Percentiles rank a stretch among this genome's conserved stretches.
Conservation (phyloP, 2,888 invertebrate genomes). For the Drosophila barbarae region DNA sequence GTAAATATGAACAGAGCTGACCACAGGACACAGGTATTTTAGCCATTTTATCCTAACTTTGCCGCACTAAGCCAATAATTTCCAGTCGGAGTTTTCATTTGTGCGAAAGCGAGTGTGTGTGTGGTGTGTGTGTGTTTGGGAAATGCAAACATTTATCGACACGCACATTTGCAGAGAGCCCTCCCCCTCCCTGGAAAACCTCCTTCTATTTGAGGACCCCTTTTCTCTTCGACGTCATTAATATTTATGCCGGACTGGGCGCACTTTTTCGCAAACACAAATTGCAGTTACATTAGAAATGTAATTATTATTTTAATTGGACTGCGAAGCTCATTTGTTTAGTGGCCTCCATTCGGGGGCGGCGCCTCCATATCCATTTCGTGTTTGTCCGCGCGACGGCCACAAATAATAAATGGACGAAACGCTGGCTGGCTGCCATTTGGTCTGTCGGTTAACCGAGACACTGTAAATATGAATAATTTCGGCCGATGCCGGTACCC, state of each 20-base stretch:
- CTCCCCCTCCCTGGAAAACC: neutral
- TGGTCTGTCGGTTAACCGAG: constrained; percentile 61
- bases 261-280: constrained; percentile 55
- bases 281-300: constrained; percentile 76
- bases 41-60: constrained; percentile 51
- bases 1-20: constrained; percentile 68
- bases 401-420: constrained; percentile 67
- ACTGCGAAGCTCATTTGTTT: constrained; percentile 60
- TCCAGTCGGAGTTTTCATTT: constrained; percentile 10
- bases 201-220: constrained; percentile 6
- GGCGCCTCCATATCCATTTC: constrained; percentile 4
- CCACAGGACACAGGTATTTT: constrained; percentile 61
- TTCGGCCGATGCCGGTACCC: constrained; percentile 19
- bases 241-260: constrained; percentile 59
- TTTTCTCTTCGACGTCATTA: constrained; percentile 57
- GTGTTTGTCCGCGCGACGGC: constrained; percentile 29
- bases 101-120: constrained; percentile 23
- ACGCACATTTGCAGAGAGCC: constrained; percentile 60
- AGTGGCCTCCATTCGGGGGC: constrained; percentile 14
- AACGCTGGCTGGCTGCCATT: constrained; percentile 51
- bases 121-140: constrained; percentile 25
- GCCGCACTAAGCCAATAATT: constrained; percentile 42
- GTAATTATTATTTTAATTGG: constrained; percentile 79
- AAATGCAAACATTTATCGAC: constrained; percentile 63
- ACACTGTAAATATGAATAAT: constrained; percentile 66